Conservation (phyloP, 1,140 invertebrate genomes). For the Marisa cornuarietis region DNA sequence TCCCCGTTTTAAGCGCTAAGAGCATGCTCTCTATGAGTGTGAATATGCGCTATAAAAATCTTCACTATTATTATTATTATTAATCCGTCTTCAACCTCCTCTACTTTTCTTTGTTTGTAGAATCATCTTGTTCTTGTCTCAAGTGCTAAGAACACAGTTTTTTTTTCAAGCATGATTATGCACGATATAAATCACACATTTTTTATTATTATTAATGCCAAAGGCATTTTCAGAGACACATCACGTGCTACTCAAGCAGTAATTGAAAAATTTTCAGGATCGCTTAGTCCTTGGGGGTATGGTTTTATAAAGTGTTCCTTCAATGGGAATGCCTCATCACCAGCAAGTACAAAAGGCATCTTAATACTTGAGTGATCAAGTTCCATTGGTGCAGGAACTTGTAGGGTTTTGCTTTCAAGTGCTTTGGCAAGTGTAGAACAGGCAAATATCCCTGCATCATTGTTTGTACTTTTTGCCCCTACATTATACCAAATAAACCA, state of each 20-base stretch:
- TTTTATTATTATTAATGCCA: not conserved
- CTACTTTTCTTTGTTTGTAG: no score
- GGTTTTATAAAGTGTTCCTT: not conserved
- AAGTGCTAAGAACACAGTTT: no score
- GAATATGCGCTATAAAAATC: no score
- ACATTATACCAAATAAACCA: not conserved
- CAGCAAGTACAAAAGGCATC: not conserved
- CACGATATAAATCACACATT: no score
- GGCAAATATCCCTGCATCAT: not conserved
- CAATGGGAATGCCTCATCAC: not conserved
- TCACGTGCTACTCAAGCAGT: not conserved
- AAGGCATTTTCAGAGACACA: not conserved
- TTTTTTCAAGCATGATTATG: no score
- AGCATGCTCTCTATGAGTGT: no score
- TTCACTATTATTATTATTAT: no score
- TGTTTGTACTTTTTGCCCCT: not conserved
- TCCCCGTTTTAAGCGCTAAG: no score
- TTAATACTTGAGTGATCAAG: no score
- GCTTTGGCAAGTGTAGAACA: not conserved
- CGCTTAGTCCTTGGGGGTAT: not conserved
- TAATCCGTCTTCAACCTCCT: no score
- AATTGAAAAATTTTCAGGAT: not conserved
- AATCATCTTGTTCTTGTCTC: no score
- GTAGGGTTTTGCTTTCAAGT: not conserved
- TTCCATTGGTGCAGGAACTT: not conserved